Evolutionary conservation across 2,888 invertebrate genomes (phyloP).

Genomic region (Cheilosia vulpina): DNA sequence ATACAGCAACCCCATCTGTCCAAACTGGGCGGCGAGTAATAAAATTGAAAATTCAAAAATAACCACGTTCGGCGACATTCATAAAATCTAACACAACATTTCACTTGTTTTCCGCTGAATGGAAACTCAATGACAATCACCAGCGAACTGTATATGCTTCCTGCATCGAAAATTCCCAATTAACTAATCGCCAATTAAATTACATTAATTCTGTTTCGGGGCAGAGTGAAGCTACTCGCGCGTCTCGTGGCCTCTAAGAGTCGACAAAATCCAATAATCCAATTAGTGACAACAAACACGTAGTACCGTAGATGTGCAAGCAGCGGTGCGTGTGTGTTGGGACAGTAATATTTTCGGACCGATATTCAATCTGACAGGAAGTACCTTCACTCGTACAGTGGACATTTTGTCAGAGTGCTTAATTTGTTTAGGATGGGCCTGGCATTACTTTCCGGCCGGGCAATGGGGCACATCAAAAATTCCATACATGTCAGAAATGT

Average conservation of each 20-base stretch:
- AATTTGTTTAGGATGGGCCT: conserved; percentile 24
- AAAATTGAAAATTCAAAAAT: conserved; percentile 39
- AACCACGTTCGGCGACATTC: conserved; percentile 44
- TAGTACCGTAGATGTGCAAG: conserved; percentile 46
- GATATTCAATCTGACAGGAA: conserved; percentile 2
- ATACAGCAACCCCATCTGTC: neutral
- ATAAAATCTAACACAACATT: conserved; percentile 33
- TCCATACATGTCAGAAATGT: conserved; percentile 51
- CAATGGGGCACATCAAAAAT: conserved; percentile 37
- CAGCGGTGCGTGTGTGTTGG: conserved; percentile 23
- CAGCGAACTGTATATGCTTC: conserved; percentile 39
- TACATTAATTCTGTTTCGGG: conserved; percentile 18
- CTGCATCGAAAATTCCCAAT: conserved; percentile 58
- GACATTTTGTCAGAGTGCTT: conserved; percentile 8
- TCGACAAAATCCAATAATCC: conserved; percentile 25
- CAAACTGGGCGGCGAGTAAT: neutral
- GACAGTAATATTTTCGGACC: neutral
- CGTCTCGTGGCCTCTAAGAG: conserved; percentile 29
- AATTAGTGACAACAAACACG: conserved; percentile 68
- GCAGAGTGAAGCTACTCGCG: neutral
- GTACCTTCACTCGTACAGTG: neutral
- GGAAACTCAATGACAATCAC: conserved; percentile 48
- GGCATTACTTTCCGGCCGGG: conserved; percentile 17
- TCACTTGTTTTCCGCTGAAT: conserved; percentile 33
- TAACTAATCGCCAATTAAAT: conserved; percentile 62